Evolutionary conservation across 2,888 invertebrate species (phyloP).

Genomic region (Cerastis rubricosa): DNA sequence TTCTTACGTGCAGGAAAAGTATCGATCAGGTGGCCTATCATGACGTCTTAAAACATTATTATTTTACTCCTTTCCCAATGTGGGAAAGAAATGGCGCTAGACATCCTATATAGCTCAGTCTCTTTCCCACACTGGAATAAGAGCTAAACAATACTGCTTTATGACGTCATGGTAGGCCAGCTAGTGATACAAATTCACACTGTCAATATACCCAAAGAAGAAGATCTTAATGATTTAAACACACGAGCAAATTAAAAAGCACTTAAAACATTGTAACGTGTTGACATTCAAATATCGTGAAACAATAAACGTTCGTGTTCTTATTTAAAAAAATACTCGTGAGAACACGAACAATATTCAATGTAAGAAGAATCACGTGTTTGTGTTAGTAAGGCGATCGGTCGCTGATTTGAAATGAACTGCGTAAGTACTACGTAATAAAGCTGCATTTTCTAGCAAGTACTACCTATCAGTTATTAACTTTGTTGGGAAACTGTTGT

Average conservation of each 20-base stretch:
- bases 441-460: slow-evolving; percentile 22
- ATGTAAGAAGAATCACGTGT: slow-evolving; percentile 24
- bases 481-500: slow-evolving; percentile 34
- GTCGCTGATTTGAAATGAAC: slow-evolving; percentile 17
- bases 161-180: no score
- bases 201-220: not conserved
- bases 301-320: slow-evolving; percentile 46
- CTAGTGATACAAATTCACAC: no score
- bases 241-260: slow-evolving; percentile 9
- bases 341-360: slow-evolving; percentile 37
- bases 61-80: no score
- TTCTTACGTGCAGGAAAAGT: not conserved
- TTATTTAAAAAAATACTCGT: slow-evolving; percentile 26
- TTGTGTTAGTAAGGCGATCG: slow-evolving; percentile 33
- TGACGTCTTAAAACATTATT: no score
- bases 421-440: slow-evolving; percentile 4
- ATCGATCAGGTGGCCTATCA: not conserved
- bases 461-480: slow-evolving; percentile 3
- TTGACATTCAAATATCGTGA: slow-evolving; percentile 44
- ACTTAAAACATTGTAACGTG: slow-evolving; percentile 32
- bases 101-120: no score
- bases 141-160: no score
- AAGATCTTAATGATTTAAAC: not conserved
- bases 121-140: no score
- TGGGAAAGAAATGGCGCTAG: no score